Base-by-base conservation (phyloP, 2,113 vertebrate species). In the Cyprinodon variegatus region DNA sequence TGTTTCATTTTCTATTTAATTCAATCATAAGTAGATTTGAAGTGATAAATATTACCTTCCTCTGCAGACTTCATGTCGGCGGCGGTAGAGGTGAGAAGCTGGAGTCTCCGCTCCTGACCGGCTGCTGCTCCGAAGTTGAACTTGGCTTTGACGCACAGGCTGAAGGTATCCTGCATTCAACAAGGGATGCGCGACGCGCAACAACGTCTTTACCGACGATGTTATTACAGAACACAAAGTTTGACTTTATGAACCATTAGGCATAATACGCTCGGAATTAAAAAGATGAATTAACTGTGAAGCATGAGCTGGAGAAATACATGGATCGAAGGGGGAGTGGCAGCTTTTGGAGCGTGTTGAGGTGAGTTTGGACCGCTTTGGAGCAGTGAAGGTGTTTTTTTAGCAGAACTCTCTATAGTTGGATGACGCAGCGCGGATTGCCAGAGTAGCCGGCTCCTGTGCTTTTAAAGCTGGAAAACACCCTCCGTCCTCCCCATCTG, bases 381-480 rank as follows among this genome's bases (percentile, higher is more conserved):
- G 68, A 60, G 65, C 74, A 74, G 63, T 86, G 79, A 73, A 90
- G 91, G 82, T 38, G 45, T 86, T 87, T 84, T 65, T 90, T 29
- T 29, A 29, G 29, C 1, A 72, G 90, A 92, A 93, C 91, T 89
- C 92, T 89, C 94, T 84, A 79, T 79, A 83, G 91, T 93, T 92
- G 90, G 92, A 92, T 97, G 95, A 97, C 96, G 95, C 96, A 93
- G 93, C 89, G 93, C 92, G 84, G 72, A 90, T 90, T 93, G 86
- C 93, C 89, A 91, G 79, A 94, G 90, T 89, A 90, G 91, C 89
- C 83, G 91, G 89, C 93, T 91, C 86, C 94, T 86, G 93, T 93
- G 94, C 94, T 97, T 97, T 96, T 97, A 97, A 97, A 96, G 94
- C 95, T 95, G 96, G 96, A 96, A 97, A 97, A 96, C 94, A 96